Evolutionary conservation across 2,888 invertebrate species (phyloP).

Genomic region (Apamea epomidion): DNA sequence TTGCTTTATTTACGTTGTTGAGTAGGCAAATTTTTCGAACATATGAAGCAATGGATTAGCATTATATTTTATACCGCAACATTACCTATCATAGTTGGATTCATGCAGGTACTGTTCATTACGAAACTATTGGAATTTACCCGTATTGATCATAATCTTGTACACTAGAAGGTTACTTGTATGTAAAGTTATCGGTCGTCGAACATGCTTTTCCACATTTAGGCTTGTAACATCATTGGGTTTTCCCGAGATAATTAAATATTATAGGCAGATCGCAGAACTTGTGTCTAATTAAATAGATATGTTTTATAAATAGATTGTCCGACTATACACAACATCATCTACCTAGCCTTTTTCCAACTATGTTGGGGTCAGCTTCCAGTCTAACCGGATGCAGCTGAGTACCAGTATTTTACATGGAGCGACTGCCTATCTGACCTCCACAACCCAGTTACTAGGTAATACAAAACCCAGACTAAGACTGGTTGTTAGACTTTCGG

Average conservation of each 20-base stretch:
- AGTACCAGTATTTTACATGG: too few relatives aligned
- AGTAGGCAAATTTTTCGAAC: too few relatives aligned
- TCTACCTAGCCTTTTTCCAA: too few relatives aligned
- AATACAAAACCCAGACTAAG: too few relatives aligned
- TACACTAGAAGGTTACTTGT: neutral
- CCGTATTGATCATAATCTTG: neutral
- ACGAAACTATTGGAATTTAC: constrained; percentile 18
- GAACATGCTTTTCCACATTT: constrained; percentile 2
- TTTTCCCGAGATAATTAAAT: constrained; percentile 10
- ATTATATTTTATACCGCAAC: too few relatives aligned
- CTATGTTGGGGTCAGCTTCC: too few relatives aligned
- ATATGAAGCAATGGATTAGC: too few relatives aligned
- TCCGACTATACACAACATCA: neutral
- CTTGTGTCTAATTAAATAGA: constrained; percentile 4
- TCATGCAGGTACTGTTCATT: neutral
- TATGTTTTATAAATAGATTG: neutral
- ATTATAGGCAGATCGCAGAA: constrained; percentile 1
- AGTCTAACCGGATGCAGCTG: too few relatives aligned
- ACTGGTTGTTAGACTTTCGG: too few relatives aligned
- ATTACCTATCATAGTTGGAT: neutral
- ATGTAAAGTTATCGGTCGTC: neutral
- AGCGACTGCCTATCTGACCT: too few relatives aligned
- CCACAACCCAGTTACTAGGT: too few relatives aligned
- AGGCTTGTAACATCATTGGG: constrained; percentile 2
- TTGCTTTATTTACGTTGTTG: too few relatives aligned